These are phyloP conservation scores for Lordiphosa clarofinis DNA, from an alignment of 1,140 invertebrate genomes.

Conservation along the genomic window DNA sequence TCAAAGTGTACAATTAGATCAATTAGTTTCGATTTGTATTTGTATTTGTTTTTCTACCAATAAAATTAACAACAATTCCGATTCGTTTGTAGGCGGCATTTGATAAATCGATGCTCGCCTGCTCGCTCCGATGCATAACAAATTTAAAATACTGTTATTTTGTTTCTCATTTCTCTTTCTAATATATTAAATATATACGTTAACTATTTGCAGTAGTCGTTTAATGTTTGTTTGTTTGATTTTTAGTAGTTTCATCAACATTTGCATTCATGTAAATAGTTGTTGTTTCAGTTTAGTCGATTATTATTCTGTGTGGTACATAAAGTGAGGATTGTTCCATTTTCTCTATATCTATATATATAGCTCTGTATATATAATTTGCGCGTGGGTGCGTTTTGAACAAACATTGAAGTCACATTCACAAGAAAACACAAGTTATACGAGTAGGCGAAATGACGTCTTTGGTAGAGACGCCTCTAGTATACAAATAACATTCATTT, in stretches of 20 bases:
- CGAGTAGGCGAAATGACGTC: constrained; percentile 22
- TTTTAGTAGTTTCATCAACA: no score
- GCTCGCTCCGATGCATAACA: constrained; percentile 50
- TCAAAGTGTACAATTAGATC: constrained; percentile 37
- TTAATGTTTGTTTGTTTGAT: constrained; percentile 30
- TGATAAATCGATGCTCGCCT: constrained; percentile 50
- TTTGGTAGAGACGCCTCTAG: neutral
- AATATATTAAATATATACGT: constrained; percentile 38
- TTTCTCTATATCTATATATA: constrained; percentile 7
- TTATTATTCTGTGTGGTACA: constrained; percentile 48
- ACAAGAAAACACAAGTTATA: constrained; percentile 5
- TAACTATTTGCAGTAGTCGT: constrained; percentile 50
- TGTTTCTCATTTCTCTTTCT: constrained; percentile 44
- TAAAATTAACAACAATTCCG: constrained; percentile 71
- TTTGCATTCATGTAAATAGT: constrained; percentile 39
- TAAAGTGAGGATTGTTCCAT: constrained; percentile 48
- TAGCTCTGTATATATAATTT: constrained; percentile 1
- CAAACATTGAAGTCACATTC: constrained; percentile 16
- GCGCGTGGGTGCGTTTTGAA: constrained; percentile 38
- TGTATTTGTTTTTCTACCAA: constrained; percentile 50
- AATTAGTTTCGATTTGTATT: constrained; percentile 22
- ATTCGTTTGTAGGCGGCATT: constrained; percentile 52
- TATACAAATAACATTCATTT: constrained; percentile 38
- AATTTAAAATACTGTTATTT: constrained; percentile 61
- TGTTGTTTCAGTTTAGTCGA: constrained; percentile 42